A percentile compares a stretch with the other conserved stretches of the same genome.
Conservation (phyloP, 2,113 vertebrate species). For the Paradoxurus hermaphroditus region DNA sequence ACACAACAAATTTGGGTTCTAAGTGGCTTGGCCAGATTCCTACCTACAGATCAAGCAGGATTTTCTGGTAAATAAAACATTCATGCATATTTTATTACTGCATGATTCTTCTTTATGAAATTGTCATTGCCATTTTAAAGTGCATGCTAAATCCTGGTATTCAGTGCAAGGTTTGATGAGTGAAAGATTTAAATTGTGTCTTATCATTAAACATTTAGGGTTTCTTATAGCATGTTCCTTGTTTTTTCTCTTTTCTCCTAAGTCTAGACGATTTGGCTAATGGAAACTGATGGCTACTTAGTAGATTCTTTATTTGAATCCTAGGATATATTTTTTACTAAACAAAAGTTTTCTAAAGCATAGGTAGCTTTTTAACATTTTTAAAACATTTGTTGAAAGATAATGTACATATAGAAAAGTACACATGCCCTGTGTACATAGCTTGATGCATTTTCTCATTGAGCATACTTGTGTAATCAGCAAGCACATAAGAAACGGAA, state of each 20-base stretch:
- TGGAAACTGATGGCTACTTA: not conserved
- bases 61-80: constrained; percentile 27
- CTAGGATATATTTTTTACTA: not conserved
- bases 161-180: not conserved
- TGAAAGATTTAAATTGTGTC: not conserved
- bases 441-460: not conserved
- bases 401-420: not conserved
- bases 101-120: not conserved
- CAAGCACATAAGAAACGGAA: not conserved
- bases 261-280: not conserved
- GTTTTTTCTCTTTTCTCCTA: not conserved
- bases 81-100: constrained; percentile 12
- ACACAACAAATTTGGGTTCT: not conserved
- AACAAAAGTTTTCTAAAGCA: not conserved
- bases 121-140: not conserved
- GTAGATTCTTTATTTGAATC: not conserved
- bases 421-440: not conserved
- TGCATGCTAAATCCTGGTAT: not conserved
- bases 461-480: not conserved
- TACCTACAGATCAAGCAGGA: not conserved
- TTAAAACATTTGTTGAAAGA: not conserved
- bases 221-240: not conserved
- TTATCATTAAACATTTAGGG: not conserved
- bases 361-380: not conserved
- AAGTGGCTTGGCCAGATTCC: not conserved